Base-by-base conservation (phyloP, 2,888 invertebrate genomes). In the Strigamia crassipes region DNA sequence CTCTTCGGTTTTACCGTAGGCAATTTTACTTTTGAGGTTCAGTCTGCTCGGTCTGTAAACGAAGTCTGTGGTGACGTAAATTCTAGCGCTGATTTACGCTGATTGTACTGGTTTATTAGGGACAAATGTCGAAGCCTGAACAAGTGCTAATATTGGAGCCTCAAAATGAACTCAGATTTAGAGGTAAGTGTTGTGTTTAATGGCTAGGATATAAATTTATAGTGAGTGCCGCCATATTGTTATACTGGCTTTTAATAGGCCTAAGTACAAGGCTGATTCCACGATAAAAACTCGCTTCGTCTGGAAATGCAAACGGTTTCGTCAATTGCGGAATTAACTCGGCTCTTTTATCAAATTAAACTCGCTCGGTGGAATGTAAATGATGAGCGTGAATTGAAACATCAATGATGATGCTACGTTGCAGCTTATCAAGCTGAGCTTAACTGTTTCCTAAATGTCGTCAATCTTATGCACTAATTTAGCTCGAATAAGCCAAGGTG, bases 111-210 rank as follows among this genome's bases (percentile, higher is more conserved):
- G 56, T 56, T 56, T 56, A 18, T 56, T 18, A 56, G 56, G 21
- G 21, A 56, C 56, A 38, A 42, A 79, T 79, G 79, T 79, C 79
- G 18, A 38, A 42, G 21, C 41, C 42, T 6, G 79, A 79, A 15
- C 79, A 79, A 42, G 79, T 79, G 41, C 18, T 79, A 42, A 79
- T 38, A n/a, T 18, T 79, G 13, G 79, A 79, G n/a, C 79, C 79
- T 79, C 79, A 34, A 41, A 79, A 41, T 42, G 42, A 38, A 41
- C 79, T 79, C 38, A 23, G 15, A 38, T 79, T 79, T 23, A 79
- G 21, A 42, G 79, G 79, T 79, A 42, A 41, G 79, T 18, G 15
- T 15, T 77, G 21, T 42, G 13, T 41, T 42, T 78, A 34, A 34
- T 27, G 34, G 21, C 38, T 6, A 34, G 38, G 21, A 27, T 38